phyloP scores from a whole-genome alignment of 2,113 vertebrate species.

The Plecotus auritus region DNA sequence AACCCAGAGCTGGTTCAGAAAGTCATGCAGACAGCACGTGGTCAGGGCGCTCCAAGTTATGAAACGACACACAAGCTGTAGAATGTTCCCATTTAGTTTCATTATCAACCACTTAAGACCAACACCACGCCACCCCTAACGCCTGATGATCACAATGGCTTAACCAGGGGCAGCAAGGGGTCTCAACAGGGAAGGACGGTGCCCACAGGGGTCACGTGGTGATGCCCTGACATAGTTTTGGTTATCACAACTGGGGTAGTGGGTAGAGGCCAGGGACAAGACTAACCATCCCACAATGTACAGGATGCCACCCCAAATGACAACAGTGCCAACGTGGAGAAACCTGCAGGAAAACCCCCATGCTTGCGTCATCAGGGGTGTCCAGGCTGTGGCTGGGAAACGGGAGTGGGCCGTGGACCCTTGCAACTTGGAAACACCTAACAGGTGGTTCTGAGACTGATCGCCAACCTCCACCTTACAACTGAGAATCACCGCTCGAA shows the following conservation, averaged over 20 bases:
- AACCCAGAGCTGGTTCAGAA: not conserved
- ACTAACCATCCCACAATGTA: too few species aligned
- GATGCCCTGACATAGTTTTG: not conserved
- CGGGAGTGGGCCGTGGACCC: too few species aligned
- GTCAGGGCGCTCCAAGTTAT: rapidly evolving
- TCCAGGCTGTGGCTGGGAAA: too few species aligned
- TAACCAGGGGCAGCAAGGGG: not conserved
- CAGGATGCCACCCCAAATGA: too few species aligned
- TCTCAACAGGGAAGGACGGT: not conserved
- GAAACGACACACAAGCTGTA: not conserved
- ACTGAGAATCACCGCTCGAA: not conserved
- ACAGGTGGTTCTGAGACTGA: not conserved
- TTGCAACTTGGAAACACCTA: not conserved
- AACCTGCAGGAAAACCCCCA: not conserved
- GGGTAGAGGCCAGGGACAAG: not conserved
- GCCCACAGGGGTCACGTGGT: too few species aligned
- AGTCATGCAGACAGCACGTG: not conserved
- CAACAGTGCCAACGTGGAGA: not conserved
- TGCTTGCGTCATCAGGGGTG: not conserved
- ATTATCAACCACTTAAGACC: not conserved
- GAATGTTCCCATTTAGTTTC: not conserved
- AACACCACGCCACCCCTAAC: not conserved
- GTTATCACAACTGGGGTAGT: not conserved
- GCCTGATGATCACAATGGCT: not conserved
- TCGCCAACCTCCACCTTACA: not conserved